These are phyloP conservation scores for Coleophora deauratella DNA, from an alignment of 2,888 invertebrate species.

Conservation along the genomic window DNA sequence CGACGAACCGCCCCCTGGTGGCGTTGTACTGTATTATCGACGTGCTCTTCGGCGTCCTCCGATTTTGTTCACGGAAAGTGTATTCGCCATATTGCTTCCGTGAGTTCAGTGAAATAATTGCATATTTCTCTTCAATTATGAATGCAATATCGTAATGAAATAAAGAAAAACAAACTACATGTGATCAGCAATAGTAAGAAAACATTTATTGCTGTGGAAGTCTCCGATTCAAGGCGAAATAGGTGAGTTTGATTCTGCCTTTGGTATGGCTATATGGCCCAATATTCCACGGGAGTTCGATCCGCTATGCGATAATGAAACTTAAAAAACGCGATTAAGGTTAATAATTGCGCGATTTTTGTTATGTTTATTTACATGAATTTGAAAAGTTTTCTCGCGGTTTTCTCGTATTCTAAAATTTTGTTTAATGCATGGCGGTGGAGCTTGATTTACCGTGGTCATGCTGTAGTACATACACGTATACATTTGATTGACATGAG, in stretches of 20 bases:
- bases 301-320: conserved; percentile 76
- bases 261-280: conserved; percentile 74
- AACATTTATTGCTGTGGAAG: conserved; percentile 43
- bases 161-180: conserved; percentile 54
- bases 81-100: conserved; percentile 74
- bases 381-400: conserved; percentile 71
- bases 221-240: conserved; percentile 45
- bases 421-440: conserved; percentile 49
- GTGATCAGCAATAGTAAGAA: conserved; percentile 36
- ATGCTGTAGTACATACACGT: conserved; percentile 53
- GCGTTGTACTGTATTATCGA: conserved; percentile 68
- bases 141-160: conserved; percentile 67
- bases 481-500: conserved; percentile 64
- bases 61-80: conserved; percentile 71
- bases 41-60: conserved; percentile 73
- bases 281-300: conserved; percentile 76
- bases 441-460: conserved; percentile 42
- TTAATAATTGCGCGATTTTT: conserved; percentile 76
- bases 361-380: conserved; percentile 75
- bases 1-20: conserved; percentile 45
- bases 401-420: conserved; percentile 53
- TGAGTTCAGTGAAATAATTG: conserved; percentile 67
- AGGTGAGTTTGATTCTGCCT: conserved; percentile 71
- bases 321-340: conserved; percentile 76
- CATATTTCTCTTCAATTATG: conserved; percentile 68